Conservation (phyloP, 2,888 invertebrate genomes). For the Drosophila planitibia region DNA sequence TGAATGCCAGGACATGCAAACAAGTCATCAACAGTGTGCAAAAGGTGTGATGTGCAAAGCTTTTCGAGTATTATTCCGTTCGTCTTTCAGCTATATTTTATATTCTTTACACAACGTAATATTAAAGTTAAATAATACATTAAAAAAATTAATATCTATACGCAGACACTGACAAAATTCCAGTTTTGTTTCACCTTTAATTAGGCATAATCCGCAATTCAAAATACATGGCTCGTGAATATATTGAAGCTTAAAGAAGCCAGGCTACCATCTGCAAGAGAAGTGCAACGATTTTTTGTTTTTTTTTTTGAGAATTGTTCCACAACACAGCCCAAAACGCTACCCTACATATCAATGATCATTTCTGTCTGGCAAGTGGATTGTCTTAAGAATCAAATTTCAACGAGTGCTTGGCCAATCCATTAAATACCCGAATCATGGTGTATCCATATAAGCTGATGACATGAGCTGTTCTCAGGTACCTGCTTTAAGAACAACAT, state of each 20-base stretch:
- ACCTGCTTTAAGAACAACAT: background rate
- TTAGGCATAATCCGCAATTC: background rate
- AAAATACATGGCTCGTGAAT: background rate
- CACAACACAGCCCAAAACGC: background rate
- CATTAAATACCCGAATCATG: background rate
- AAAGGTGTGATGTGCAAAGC: background rate
- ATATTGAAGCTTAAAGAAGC: background rate
- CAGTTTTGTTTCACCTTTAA: background rate
- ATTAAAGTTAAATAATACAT: background rate
- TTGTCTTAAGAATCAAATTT: background rate
- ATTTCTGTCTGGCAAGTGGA: background rate
- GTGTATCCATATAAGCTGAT: background rate
- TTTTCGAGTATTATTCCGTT: conserved; percentile 1
- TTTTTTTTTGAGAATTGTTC: too few relatives aligned
- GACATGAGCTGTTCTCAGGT: background rate
- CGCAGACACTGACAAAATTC: background rate
- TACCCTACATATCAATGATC: background rate
- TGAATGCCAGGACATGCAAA: conserved; percentile 70
- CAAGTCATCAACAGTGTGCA: conserved; percentile 55
- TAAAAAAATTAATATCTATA: background rate
- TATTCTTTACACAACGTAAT: background rate
- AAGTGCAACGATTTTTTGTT: background rate
- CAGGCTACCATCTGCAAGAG: background rate
- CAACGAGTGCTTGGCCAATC: background rate
- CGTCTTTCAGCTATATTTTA: background rate